A percentile compares a stretch with the other conserved stretches of the same genome.
Evolutionary conservation across 2,113 vertebrate species (phyloP).

Genomic region (Leucopternis melanops): DNA sequence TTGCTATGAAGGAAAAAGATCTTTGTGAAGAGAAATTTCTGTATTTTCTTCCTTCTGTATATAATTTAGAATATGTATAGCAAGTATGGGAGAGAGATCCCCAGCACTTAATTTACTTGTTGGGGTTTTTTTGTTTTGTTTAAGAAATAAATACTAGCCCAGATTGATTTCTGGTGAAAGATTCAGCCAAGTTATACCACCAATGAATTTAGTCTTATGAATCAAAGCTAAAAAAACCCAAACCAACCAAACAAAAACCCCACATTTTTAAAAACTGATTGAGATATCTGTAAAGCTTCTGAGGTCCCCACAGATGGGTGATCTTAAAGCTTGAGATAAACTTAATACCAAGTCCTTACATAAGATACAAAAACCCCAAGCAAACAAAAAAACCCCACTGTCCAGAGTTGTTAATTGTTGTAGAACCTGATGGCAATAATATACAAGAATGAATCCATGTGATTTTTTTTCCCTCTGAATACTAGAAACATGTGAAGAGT

Average conservation of each 20-base stretch:
- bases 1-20: not conserved
- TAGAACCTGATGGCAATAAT: slow-evolving; percentile 9
- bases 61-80: not conserved
- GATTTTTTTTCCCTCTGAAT: not conserved
- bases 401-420: not conserved
- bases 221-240: not conserved
- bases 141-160: not conserved
- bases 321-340: not conserved
- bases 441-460: not conserved
- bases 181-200: not conserved
- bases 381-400: not conserved
- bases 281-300: not conserved
- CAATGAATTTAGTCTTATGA: not conserved
- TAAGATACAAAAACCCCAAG: not conserved
- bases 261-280: not conserved
- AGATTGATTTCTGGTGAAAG: not conserved
- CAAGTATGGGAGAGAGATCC: not conserved
- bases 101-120: not conserved
- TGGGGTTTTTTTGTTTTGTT: not conserved
- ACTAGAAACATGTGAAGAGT: not conserved
- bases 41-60: not conserved
- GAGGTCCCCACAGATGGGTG: not conserved
- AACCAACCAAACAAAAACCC: not conserved
- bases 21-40: not conserved
- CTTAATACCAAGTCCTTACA: not conserved